phyloP scores from a whole-genome alignment of 2,113 vertebrate species.

The Python bivittatus region DNA sequence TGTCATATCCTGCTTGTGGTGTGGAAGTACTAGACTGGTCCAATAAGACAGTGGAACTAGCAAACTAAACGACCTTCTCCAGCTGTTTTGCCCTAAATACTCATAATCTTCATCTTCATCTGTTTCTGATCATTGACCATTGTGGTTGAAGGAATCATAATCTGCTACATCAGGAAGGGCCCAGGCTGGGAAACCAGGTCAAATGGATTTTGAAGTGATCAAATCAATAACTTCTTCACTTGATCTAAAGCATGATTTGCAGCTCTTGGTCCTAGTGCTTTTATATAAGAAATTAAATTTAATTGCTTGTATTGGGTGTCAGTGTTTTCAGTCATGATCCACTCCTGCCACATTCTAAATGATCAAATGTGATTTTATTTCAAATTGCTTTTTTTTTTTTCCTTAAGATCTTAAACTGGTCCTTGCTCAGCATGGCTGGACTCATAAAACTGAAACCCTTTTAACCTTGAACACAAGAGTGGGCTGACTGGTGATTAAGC shows the following conservation, averaged over 20 bases:
- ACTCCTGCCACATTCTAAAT: not conserved
- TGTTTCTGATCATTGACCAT: not conserved
- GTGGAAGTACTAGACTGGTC: not conserved
- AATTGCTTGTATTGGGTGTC: not conserved
- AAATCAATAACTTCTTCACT: no score
- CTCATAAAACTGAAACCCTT: constrained; percentile 11
- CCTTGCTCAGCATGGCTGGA: not conserved
- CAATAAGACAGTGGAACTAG: not conserved
- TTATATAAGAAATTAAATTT: not conserved
- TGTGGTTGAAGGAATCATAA: not conserved
- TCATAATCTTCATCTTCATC: not conserved
- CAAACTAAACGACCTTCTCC: not conserved
- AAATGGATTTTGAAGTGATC: no score
- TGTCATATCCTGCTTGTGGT: not conserved
- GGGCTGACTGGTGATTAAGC: not conserved
- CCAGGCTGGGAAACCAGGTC: no score
- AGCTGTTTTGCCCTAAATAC: not conserved
- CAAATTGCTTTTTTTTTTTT: not conserved
- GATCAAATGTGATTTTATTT: constrained; percentile 22
- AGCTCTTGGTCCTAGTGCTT: not conserved
- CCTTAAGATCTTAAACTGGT: not conserved
- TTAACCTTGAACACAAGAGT: not conserved
- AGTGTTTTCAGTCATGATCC: no score
- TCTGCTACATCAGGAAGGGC: not conserved
- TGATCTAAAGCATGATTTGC: not conserved